Percentiles rank a stretch among this genome's conserved stretches.
These are phyloP conservation scores for Euura saliciscinereae DNA, from an alignment of 1,140 invertebrate species.

Conservation along the genomic window DNA sequence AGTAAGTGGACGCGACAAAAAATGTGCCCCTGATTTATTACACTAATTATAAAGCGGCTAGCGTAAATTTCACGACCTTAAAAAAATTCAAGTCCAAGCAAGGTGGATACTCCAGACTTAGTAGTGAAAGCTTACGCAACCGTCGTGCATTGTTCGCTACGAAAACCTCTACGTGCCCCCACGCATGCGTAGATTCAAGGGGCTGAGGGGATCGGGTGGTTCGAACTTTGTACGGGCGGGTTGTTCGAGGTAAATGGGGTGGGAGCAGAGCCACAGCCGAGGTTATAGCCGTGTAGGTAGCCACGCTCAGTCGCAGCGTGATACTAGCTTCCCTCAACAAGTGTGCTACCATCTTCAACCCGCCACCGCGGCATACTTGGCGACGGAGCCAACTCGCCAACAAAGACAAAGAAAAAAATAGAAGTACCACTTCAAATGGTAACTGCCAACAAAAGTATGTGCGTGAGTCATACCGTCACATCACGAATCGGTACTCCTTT, in stretches of 20 bases:
- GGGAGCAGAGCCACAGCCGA: neutral
- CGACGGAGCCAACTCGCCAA: neutral
- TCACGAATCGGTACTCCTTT: neutral
- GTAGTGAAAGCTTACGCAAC: neutral
- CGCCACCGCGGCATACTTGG: neutral
- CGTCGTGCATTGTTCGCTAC: neutral
- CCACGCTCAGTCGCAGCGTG: conserved; percentile 3
- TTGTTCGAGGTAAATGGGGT: neutral
- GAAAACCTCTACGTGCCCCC: neutral
- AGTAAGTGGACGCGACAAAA: too few species aligned
- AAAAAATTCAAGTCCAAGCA: too few species aligned
- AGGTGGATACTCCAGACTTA: neutral
- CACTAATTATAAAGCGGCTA: too few species aligned
- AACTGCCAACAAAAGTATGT: neutral
- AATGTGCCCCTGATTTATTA: too few species aligned
- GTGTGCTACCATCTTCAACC: conserved; percentile 4
- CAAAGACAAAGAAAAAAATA: neutral
- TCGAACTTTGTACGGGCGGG: conserved; percentile 4
- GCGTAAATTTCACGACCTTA: too few species aligned
- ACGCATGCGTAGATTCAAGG: neutral
- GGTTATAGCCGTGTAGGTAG: neutral
- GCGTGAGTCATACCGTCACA: neutral
- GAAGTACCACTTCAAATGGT: neutral
- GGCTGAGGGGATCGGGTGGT: neutral
- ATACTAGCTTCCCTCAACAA: conserved; percentile 3